phyloP scores from a whole-genome alignment of 92 coral and sea anemone species.

The Diadumene lineata region DNA sequence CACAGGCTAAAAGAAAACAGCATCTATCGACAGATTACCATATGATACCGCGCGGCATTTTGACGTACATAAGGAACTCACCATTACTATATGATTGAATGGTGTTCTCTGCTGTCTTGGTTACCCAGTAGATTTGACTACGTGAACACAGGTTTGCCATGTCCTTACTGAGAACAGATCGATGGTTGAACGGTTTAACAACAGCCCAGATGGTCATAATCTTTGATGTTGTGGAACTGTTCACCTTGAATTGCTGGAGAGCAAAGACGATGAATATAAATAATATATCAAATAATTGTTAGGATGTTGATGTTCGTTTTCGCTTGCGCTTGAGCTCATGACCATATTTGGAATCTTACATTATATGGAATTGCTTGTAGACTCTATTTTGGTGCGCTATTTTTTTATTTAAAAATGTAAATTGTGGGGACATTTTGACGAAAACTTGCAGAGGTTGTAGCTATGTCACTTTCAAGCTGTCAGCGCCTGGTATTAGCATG shows the following conservation, averaged over 20 bases:
- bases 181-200: background rate
- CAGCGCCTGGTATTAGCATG: too few relatives aligned
- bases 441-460: too few relatives aligned
- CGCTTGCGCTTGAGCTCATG: background rate
- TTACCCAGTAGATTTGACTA: conserved; percentile 28
- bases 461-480: too few relatives aligned
- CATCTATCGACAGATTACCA: background rate
- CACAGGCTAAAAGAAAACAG: background rate
- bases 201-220: conserved; percentile 12
- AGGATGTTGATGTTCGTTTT: too few relatives aligned
- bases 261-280: background rate
- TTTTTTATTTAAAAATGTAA: too few relatives aligned
- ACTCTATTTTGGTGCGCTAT: too few relatives aligned
- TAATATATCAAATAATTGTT: background rate
- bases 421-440: too few relatives aligned
- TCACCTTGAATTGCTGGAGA: background rate
- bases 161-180: conserved; percentile 25
- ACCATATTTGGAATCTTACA: background rate
- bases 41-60: background rate
- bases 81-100: conserved; percentile 24
- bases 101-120: conserved; percentile 8
- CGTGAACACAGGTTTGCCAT: conserved; percentile 25
- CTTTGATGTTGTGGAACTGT: background rate
- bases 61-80: background rate
- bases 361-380: too few relatives aligned